Percentiles rank a stretch among this genome's conserved stretches.
phyloP scores from a whole-genome alignment of 53 echinoderm and acorn worm species.

The Astropecten irregularis region DNA sequence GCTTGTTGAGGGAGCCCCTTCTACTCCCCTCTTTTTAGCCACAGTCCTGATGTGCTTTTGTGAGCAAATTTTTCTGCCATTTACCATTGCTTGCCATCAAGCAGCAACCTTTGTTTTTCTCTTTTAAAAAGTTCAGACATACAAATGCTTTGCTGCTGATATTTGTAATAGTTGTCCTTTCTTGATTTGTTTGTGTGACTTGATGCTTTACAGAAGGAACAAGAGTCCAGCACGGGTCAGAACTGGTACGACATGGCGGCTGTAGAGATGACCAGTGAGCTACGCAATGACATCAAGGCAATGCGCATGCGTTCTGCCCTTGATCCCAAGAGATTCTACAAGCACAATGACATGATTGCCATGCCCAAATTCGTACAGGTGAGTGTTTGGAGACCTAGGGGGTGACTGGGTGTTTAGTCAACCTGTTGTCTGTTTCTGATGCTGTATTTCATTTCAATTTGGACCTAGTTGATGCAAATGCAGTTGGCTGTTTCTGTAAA shows the following conservation, averaged over 20 bases:
- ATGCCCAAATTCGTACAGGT: slow-evolving; percentile 98
- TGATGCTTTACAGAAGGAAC: slow-evolving; percentile 76
- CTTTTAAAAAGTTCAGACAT: too few relatives aligned
- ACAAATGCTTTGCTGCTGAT: too few relatives aligned
- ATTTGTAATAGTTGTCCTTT: neutral
- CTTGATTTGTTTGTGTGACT: too few relatives aligned
- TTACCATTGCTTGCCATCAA: too few relatives aligned
- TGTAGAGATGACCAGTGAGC: slow-evolving; percentile 87
- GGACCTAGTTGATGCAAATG: too few relatives aligned
- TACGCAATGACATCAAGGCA: slow-evolving; percentile 85
- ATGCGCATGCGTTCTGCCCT: slow-evolving; percentile 86
- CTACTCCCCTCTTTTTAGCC: too few relatives aligned
- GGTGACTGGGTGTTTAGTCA: neutral
- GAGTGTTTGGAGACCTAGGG: neutral
- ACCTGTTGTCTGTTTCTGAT: neutral
- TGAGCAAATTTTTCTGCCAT: too few relatives aligned
- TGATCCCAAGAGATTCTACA: slow-evolving; percentile 98
- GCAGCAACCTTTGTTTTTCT: too few relatives aligned
- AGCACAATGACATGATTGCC: slow-evolving; percentile 83
- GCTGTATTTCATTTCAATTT: too few relatives aligned
- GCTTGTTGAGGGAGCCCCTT: too few relatives aligned
- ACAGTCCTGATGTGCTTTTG: too few relatives aligned
- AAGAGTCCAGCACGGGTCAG: slow-evolving; percentile 78
- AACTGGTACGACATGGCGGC: slow-evolving; percentile 93
- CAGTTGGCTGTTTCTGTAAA: too few relatives aligned